A percentile compares a stretch with the other conserved stretches of the same genome.
These are phyloP conservation scores for Drosophila lacertosa DNA, from an alignment of 1,140 invertebrate species.

Conservation along the genomic window DNA sequence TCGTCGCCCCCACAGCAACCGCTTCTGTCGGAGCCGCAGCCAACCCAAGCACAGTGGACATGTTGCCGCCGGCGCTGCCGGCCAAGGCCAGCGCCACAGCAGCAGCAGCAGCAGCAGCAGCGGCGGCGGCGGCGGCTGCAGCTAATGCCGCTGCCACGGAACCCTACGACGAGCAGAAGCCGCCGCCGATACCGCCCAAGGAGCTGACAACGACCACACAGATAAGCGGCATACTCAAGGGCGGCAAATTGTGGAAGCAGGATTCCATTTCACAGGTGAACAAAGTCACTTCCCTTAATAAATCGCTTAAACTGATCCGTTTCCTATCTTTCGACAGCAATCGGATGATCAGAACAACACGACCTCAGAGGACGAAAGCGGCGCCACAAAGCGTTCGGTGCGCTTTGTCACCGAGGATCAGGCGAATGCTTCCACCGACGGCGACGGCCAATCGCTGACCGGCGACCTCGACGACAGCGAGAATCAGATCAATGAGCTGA, in stretches of 20 bases:
- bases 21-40: background rate
- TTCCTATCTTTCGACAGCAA: conserved; percentile 52
- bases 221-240: conserved; percentile 87
- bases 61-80: conserved; percentile 67
- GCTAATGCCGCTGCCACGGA: conserved; percentile 24
- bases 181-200: conserved; percentile 76
- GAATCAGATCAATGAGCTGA: conserved; percentile 81
- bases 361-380: conserved; percentile 76
- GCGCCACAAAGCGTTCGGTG: conserved; percentile 78
- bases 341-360: conserved; percentile 82
- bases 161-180: conserved; percentile 55
- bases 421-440: conserved; percentile 61
- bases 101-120: conserved; percentile 33
- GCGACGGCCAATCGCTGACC: conserved; percentile 62
- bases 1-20: conserved; percentile 16
- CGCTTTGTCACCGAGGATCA: conserved; percentile 74
- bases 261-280: conserved; percentile 83
- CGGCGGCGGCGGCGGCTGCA: conserved; percentile 21
- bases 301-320: too few species aligned
- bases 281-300: too few species aligned
- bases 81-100: conserved; percentile 63
- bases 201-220: conserved; percentile 83
- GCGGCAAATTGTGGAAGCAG: conserved; percentile 87
- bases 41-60: conserved; percentile 32
- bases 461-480: conserved; percentile 72